These are phyloP conservation scores for Cantharis nigra DNA, from an alignment of 2,888 invertebrate species.

Conservation along the genomic window DNA sequence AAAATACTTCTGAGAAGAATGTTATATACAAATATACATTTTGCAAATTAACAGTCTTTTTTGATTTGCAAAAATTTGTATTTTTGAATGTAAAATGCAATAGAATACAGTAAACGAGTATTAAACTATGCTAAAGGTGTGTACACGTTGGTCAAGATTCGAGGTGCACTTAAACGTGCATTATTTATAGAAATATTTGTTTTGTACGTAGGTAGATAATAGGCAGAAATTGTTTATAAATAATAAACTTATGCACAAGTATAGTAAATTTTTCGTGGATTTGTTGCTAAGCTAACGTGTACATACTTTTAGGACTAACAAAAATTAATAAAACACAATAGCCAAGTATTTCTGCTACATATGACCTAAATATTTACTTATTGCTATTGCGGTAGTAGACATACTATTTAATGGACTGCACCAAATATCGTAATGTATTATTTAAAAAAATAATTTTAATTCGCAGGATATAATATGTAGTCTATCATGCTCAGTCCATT, in stretches of 20 bases:
- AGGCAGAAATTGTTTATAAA: too few relatives aligned
- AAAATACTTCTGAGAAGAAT: neutral
- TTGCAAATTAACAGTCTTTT: neutral
- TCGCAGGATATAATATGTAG: too few relatives aligned
- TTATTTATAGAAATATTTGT: too few relatives aligned
- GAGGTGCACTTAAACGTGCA: too few relatives aligned
- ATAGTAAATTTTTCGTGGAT: neutral
- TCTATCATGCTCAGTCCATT: neutral
- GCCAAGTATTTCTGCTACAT: too few relatives aligned
- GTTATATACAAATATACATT: neutral
- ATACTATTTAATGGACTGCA: neutral
- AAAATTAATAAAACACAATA: neutral
- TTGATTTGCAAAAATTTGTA: neutral
- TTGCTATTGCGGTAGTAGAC: neutral
- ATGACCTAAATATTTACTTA: neutral
- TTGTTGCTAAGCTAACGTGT: neutral
- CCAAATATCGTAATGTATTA: too few relatives aligned
- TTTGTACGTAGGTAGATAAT: too few relatives aligned
- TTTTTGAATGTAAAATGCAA: neutral
- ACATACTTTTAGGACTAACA: neutral
- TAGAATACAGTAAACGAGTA: neutral
- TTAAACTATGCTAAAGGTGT: neutral
- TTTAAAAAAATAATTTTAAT: neutral
- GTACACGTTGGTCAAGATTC: neutral
- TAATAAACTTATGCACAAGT: too few relatives aligned